A percentile compares a stretch with the other conserved stretches of the same genome.
Evolutionary conservation across 2,113 vertebrate species (phyloP).

Genomic region (Ramphastos sulfuratus): DNA sequence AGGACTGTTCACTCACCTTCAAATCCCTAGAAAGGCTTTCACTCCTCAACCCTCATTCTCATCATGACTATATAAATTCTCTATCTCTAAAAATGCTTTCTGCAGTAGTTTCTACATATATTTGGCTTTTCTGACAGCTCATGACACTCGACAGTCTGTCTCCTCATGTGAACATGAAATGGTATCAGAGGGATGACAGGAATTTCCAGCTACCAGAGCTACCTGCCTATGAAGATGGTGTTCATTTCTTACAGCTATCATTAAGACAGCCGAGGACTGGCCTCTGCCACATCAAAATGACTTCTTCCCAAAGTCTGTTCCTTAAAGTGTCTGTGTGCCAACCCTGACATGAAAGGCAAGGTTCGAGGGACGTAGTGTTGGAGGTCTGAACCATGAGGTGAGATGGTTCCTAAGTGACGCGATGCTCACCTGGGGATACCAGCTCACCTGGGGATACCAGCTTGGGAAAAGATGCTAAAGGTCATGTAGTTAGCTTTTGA

Average conservation of each 20-base stretch:
- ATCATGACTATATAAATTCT: neutral
- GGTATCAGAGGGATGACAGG: rapidly evolving
- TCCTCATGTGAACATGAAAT: neutral
- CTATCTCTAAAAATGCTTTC: neutral
- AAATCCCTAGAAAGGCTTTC: neutral
- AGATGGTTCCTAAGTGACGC: rapidly evolving
- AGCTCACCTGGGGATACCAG: neutral
- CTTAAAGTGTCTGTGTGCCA: neutral
- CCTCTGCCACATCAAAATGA: neutral
- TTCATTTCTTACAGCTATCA: neutral
- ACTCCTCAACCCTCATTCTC: neutral
- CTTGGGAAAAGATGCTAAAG: neutral
- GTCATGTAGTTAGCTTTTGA: neutral
- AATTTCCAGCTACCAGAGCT: neutral
- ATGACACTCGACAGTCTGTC: neutral
- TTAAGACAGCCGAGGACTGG: too few species aligned
- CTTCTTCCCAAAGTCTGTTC: neutral
- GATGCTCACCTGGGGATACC: neutral
- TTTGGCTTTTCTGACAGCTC: neutral
- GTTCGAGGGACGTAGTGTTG: rapidly evolving
- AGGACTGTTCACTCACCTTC: neutral
- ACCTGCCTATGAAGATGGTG: neutral
- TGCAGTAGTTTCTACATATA: neutral
- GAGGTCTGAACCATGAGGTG: neutral
- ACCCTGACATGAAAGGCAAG: rapidly evolving